These are phyloP conservation scores for Pseudorhombus dupliciocellatus DNA, from an alignment of 2,113 vertebrate genomes.

Conservation along the genomic window DNA sequence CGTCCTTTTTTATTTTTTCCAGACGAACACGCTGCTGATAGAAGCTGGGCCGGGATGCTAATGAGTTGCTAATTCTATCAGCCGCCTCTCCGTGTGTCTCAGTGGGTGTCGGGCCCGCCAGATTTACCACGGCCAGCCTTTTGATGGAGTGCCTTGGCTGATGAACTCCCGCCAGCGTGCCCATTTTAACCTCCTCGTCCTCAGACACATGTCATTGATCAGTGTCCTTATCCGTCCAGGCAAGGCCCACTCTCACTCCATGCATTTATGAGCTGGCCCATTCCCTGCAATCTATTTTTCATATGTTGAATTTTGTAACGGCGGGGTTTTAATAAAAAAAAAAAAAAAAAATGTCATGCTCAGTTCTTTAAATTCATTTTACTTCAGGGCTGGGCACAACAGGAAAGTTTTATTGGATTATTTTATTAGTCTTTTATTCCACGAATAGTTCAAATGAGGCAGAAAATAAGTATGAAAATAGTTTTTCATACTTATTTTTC, in stretches of 20 bases:
- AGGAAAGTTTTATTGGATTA: not conserved
- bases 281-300: slow-evolving; percentile 24
- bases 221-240: slow-evolving; percentile 41
- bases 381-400: not conserved
- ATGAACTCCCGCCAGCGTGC: slow-evolving; percentile 53
- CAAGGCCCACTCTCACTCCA: slow-evolving; percentile 14
- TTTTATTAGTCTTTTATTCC: not conserved
- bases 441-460: not conserved
- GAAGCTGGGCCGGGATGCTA: slow-evolving; percentile 66
- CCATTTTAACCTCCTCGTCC: slow-evolving; percentile 58
- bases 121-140: slow-evolving; percentile 46
- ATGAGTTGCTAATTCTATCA: slow-evolving; percentile 77
- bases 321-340: not conserved
- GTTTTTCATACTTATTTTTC: too few species aligned
- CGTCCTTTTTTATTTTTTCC: slow-evolving; percentile 41
- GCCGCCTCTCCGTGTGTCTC: slow-evolving; percentile 41
- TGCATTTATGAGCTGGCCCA: slow-evolving; percentile 28
- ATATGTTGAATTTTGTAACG: slow-evolving; percentile 21
- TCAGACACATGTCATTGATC: slow-evolving; percentile 59
- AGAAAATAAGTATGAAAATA: not conserved
- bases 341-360: not conserved
- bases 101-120: slow-evolving; percentile 45
- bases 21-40: slow-evolving; percentile 48
- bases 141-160: slow-evolving; percentile 64
- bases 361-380: not conserved